These are phyloP conservation scores for Danio tinwini DNA, from an alignment of 2,797 vertebrate genomes.

Conservation along the genomic window DNA sequence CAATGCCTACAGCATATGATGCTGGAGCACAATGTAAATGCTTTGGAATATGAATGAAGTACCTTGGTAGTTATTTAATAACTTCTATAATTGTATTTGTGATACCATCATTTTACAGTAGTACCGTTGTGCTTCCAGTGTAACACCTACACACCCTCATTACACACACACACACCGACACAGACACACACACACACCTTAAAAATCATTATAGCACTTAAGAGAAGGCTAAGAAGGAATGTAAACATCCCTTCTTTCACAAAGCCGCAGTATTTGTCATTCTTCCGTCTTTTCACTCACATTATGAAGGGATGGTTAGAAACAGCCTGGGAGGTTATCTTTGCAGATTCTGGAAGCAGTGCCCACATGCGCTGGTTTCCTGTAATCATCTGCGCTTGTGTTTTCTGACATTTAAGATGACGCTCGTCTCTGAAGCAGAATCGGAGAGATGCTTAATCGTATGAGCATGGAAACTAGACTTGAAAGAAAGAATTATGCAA, in stretches of 20 bases:
- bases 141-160: conserved; percentile 26
- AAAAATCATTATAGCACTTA: conserved; percentile 56
- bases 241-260: conserved; percentile 50
- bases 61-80: background rate
- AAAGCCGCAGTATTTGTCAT: conserved; percentile 39
- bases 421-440: conserved; percentile 10
- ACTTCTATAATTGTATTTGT: background rate
- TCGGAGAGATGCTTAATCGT: conserved; percentile 10
- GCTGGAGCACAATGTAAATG: background rate
- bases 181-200: conserved; percentile 18
- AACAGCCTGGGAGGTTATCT: background rate
- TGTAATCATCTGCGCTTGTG: conserved; percentile 28
- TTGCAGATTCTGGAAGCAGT: conserved; percentile 6
- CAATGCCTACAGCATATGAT: background rate
- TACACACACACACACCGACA: conserved; percentile 7
- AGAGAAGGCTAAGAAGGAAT: conserved; percentile 39
- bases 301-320: conserved; percentile 12
- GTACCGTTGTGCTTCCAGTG: conserved; percentile 22
- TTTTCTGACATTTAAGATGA: conserved; percentile 30
- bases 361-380: conserved; percentile 37
- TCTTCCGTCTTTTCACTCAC: conserved; percentile 31
- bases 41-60: background rate
- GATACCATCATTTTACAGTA: background rate
- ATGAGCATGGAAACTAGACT: background rate
- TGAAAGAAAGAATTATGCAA: background rate